phyloP scores from a whole-genome alignment of 1,140 invertebrate species.

The Bombus difficillimus region DNA sequence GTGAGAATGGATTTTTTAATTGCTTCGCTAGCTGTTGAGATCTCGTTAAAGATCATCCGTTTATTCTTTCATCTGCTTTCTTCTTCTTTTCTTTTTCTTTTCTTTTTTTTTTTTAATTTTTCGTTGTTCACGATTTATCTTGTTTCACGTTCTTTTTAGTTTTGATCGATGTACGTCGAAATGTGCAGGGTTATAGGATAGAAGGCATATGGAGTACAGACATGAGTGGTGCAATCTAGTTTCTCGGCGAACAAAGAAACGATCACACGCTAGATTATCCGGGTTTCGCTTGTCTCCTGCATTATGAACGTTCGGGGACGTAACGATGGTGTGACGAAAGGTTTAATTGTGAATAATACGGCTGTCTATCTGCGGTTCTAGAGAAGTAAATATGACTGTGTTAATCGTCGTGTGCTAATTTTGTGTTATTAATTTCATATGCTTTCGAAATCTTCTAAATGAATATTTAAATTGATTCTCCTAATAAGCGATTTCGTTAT shows the following conservation, averaged over 20 bases:
- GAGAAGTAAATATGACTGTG: neutral
- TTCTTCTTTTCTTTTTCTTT: neutral
- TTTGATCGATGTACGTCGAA: too few species aligned
- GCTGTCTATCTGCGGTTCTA: conserved; percentile 4
- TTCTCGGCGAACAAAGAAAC: conserved; percentile 23
- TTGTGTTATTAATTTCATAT: neutral
- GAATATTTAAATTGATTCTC: neutral
- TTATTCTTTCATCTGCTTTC: neutral
- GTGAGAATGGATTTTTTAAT: conserved; percentile 40
- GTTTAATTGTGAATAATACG: conserved; percentile 3
- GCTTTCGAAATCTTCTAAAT: neutral
- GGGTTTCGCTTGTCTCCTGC: neutral
- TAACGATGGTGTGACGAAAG: conserved; percentile 9
- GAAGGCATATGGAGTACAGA: neutral
- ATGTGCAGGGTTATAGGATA: too few species aligned
- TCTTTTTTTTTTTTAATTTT: too few species aligned
- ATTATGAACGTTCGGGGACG: neutral
- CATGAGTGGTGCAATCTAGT: neutral
- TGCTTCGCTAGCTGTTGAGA: neutral
- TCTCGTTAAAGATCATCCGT: conserved; percentile 9
- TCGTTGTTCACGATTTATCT: neutral
- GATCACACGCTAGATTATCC: conserved; percentile 7
- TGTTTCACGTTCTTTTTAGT: too few species aligned
- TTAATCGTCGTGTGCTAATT: neutral
- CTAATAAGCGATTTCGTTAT: too few species aligned